These are phyloP conservation scores for Pangasianodon hypophthalmus DNA, from an alignment of 2,113 vertebrate genomes.

Conservation along the genomic window DNA sequence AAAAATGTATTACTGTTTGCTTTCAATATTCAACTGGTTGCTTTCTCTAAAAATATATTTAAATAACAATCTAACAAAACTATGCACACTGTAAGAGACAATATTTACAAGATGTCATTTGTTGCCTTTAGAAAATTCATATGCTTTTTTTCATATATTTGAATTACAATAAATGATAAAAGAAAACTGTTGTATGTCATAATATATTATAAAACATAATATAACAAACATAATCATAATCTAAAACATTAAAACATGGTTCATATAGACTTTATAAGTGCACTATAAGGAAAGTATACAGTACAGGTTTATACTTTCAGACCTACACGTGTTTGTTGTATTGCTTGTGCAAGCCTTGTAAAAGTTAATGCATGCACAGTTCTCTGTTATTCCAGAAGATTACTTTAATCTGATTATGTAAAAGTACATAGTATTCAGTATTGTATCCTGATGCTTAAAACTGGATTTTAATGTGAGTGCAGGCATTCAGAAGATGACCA, in stretches of 20 bases:
- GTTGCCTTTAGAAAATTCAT: not conserved
- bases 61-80: not conserved
- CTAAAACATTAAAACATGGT: not conserved
- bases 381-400: not conserved
- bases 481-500: not conserved
- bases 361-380: not conserved
- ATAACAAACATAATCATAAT: no score
- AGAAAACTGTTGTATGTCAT: not conserved
- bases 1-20: not conserved
- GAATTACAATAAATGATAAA: not conserved
- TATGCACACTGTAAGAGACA: not conserved
- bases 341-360: conserved; percentile 3
- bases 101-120: not conserved
- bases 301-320: not conserved
- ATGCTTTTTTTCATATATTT: not conserved
- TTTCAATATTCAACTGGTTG: not conserved
- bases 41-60: not conserved
- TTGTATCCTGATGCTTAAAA: not conserved
- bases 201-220: not conserved
- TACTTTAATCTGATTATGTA: not conserved
- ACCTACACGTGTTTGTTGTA: not conserved
- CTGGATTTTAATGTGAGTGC: not conserved
- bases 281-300: not conserved
- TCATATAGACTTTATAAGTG: not conserved
- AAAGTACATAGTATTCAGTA: not conserved